Evolutionary conservation across 1,140 invertebrate species (phyloP).

Genomic region (Anoplolepis gracilipes): DNA sequence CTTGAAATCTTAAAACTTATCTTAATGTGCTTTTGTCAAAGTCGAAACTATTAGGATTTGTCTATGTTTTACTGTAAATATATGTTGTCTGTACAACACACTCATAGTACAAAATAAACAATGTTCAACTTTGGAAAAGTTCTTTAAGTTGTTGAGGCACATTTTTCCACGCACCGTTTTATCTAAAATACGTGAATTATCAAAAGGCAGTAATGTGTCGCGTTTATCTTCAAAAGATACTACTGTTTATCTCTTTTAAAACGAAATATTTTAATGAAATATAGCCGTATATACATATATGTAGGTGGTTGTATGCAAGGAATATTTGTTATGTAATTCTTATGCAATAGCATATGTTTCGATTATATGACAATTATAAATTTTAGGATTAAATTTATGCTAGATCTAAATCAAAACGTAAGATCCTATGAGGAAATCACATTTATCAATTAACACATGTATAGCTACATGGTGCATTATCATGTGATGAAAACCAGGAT

Average conservation of each 20-base stretch:
- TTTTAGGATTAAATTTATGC: neutral
- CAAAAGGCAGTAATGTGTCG: neutral
- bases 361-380: neutral
- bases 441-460: slow-evolving; percentile 14
- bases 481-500: slow-evolving; percentile 4
- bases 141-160: no score
- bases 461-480: neutral
- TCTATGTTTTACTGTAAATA: neutral
- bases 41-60: neutral
- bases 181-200: slow-evolving; percentile 22
- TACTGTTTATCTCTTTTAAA: neutral
- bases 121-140: no score
- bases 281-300: neutral
- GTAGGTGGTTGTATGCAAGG: no score
- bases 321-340: slow-evolving; percentile 1
- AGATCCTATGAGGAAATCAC: neutral
- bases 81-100: no score
- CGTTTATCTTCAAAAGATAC: neutral
- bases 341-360: no score
- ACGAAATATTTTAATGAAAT: neutral
- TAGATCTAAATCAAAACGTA: neutral
- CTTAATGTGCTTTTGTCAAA: neutral
- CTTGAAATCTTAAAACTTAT: neutral
- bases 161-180: slow-evolving; percentile 11
- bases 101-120: neutral